phyloP scores from a whole-genome alignment of 2,113 vertebrate species.

The Coptodon rendalli region DNA sequence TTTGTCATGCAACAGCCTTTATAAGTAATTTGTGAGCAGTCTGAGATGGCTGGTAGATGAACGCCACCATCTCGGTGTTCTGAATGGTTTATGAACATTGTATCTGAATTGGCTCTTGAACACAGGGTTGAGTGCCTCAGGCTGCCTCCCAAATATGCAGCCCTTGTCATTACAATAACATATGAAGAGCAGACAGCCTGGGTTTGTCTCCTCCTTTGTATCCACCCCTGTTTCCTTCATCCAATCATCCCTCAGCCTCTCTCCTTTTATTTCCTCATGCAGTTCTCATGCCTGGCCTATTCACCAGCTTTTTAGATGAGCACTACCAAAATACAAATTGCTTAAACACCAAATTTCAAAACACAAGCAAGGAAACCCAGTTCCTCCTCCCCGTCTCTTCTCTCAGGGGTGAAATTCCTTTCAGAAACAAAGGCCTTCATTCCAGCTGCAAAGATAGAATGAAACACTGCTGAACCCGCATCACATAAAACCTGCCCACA shows the following conservation, averaged over 20 bases:
- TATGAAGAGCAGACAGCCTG: slow-evolving; percentile 23
- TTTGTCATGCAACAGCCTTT: background rate
- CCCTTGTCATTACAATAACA: slow-evolving; percentile 28
- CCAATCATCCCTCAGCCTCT: background rate
- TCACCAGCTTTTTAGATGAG: background rate
- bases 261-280: background rate
- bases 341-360: background rate
- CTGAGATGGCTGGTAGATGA: background rate
- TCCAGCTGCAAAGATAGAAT: slow-evolving; percentile 17
- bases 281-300: background rate
- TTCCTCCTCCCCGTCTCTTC: background rate
- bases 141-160: slow-evolving; percentile 24
- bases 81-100: slow-evolving; percentile 24
- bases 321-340: background rate
- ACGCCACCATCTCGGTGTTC: background rate
- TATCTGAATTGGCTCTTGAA: slow-evolving; percentile 28
- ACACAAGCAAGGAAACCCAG: background rate
- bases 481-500: slow-evolving; percentile 37
- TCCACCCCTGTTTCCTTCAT: background rate
- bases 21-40: background rate
- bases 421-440: slow-evolving; percentile 25
- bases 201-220: slow-evolving; percentile 13
- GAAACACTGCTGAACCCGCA: slow-evolving; percentile 2
- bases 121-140: background rate
- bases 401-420: background rate